Base-by-base conservation (phyloP, 1,140 invertebrate species). In the Zelostemma sp. region DNA sequence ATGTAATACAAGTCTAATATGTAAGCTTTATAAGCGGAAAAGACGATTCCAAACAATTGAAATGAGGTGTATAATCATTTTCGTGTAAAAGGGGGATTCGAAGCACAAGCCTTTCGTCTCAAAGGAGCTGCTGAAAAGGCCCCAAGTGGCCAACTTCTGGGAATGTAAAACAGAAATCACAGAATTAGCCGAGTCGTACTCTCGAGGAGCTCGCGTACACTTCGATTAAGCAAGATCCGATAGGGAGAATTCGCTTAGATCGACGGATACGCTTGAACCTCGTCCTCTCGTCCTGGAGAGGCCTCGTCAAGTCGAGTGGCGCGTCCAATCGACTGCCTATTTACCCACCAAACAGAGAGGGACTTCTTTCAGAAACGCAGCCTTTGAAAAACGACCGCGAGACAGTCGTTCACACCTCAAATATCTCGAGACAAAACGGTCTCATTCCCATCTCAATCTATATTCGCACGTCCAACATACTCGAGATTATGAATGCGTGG, bases 381-480 rank as follows among this genome's bases (percentile, higher is more conserved):
- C 78, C 73, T 77, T 78, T 80, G 58, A 74, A 54, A 55, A 25
- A 18, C 25, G 35, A 4, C 38, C 54, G 54, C 35, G 57, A 59
- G 47, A 31, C 67, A 28, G 33, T 47, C 66, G 46, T 66, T 78
- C 70, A 66, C 71, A 74, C 75, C 75, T 79, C 72, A 65, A 79
- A 75, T 79, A 76, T 66, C 68, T 47, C 48, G 54, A 53, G 64
- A 81, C 78, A 82, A 83, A 83, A 80, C 78, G 69, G 69, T 82
- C 81, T 82, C 80, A 82, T 83, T 80, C 80, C 75, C 80, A 79
- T 80, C 74, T 80, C 80, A 83, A 82, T 83, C 80, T 83, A 83
- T 83, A 81, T 82, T 81, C 81, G 81, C 80, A 79, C 81, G 81
- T 80, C 79, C 74, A 80, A 80, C 79, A 77, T 53, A 74, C 72